phyloP scores from a whole-genome alignment of 2,113 vertebrate genomes.

The Buteo buteo region DNA sequence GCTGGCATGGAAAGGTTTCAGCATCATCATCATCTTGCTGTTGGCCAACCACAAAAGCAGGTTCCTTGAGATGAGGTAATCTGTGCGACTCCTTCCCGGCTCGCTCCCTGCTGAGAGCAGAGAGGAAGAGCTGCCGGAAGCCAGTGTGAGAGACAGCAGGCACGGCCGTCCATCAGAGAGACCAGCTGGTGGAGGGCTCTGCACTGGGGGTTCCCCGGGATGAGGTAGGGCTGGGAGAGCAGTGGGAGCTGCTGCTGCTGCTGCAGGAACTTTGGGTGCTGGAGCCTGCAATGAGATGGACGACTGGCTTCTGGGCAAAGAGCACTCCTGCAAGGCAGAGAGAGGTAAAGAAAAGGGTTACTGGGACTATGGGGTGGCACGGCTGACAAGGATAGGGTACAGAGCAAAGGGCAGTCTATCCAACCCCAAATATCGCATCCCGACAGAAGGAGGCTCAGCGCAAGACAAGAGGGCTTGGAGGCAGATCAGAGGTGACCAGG shows the following conservation, averaged over 20 bases:
- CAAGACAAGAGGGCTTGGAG: neutral
- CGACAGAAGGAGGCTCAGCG: neutral
- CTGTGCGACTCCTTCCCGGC: constrained; percentile 38
- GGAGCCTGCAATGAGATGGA: constrained; percentile 75
- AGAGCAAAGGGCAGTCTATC: fast-evolving
- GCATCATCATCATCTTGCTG: neutral
- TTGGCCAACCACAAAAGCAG: constrained; percentile 30
- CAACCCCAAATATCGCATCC: neutral
- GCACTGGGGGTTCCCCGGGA: constrained; percentile 76
- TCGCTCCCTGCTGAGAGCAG: neutral
- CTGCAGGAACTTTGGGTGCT: constrained; percentile 69
- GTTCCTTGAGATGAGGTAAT: constrained; percentile 74
- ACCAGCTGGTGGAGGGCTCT: constrained; percentile 84
- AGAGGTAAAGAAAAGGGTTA: neutral
- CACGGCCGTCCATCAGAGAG: constrained; percentile 66
- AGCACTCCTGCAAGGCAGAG: constrained; percentile 69
- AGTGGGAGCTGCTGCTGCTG: constrained; percentile 74
- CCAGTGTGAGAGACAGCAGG: constrained; percentile 18
- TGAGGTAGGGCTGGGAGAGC: constrained; percentile 79
- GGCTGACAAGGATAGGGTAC: neutral
- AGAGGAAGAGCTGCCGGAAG: neutral
- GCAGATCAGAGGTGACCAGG: neutral
- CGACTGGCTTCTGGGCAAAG: constrained; percentile 80
- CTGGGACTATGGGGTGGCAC: fast-evolving
- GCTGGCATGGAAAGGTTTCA: constrained; percentile 12